Conservation (phyloP, 2,113 vertebrate species). For the Channa maculata region DNA sequence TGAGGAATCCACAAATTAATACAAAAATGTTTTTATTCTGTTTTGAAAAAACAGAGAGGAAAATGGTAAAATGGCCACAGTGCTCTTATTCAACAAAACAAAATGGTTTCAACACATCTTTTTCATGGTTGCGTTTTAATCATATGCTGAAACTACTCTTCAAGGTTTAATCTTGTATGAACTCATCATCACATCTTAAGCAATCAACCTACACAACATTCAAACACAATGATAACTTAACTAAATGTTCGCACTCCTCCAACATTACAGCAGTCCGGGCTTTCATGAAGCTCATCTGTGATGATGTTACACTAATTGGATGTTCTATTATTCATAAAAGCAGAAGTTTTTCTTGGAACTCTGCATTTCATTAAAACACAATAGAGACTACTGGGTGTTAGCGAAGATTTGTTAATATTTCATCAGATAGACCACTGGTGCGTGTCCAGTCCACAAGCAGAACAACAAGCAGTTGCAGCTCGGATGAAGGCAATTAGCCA, state of each 20-base stretch:
- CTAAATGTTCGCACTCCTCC: conserved; percentile 45
- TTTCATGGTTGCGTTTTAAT: no score
- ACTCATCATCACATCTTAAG: conserved; percentile 4
- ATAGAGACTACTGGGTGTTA: conserved; percentile 45
- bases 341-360: conserved; percentile 66
- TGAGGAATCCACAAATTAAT: no score
- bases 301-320: conserved; percentile 72
- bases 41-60: neutral
- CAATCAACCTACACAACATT: conserved; percentile 13
- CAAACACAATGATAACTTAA: conserved; percentile 44
- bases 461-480: conserved; percentile 57
- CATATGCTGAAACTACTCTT: no score
- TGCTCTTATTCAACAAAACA: no score
- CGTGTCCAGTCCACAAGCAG: conserved; percentile 58
- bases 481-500: conserved; percentile 71
- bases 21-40: neutral
- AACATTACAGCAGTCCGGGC: conserved; percentile 43
- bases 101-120: no score
- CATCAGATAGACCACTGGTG: conserved; percentile 55
- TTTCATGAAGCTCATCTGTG: conserved; percentile 63
- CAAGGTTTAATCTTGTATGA: neutral
- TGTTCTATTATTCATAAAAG: conserved; percentile 75
- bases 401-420: conserved; percentile 75
- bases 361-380: conserved; percentile 72
- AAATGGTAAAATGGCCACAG: no score